Evolutionary conservation across 2,113 vertebrate genomes (phyloP), one percentile per base, ranked within the genome.

Genomic region (Alexandromys fortis): DNA sequence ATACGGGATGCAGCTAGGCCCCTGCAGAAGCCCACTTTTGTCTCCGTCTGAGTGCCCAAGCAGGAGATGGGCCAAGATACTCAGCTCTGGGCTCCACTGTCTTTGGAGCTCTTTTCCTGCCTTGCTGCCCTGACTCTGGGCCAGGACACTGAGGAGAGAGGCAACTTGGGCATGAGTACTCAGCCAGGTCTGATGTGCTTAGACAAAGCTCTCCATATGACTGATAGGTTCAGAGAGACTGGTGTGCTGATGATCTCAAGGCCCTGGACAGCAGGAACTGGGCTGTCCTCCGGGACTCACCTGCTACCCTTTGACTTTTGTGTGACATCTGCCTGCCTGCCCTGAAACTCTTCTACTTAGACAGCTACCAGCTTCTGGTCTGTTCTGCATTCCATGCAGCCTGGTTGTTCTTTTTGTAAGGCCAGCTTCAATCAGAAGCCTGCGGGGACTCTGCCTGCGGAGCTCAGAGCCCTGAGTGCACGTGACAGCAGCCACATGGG

Each of bases 391-490:
- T 30, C 35, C 19, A 1, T 19, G 2, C 0, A 7, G n/a, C 16
- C 86, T 11, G 92, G 24, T 52, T 42, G 88, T n/a, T 3, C 19
- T 22, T 61, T 49, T 49, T 26, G 7, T 67, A 47, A 58, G 35
- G 2, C 65, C 75, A 17, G 30, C 26, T 38, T 65, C 78, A 0
- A 0, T 33, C 24, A 0, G 1, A 75, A 78, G 26, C 30, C 33
- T 1, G 0, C 52, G 1, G 1, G 33, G 55, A 3, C 65, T n/a
- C 42, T 28, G 61, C 68, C 26, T 68, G 21, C 17, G 1, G 13
- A 17, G 68, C 10, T 1, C 30, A 0, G 79, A 47, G 30, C 45
- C 30, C 1, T 0, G 1, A 2, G 11, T 2, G 5, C 38, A 9
- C 2, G 72, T 33, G 93, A 26, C 7, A 14, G n/a, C 13, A 17